These are phyloP conservation scores for Terebella lapidaria DNA, from an alignment of 2,888 invertebrate genomes.

Conservation along the genomic window DNA sequence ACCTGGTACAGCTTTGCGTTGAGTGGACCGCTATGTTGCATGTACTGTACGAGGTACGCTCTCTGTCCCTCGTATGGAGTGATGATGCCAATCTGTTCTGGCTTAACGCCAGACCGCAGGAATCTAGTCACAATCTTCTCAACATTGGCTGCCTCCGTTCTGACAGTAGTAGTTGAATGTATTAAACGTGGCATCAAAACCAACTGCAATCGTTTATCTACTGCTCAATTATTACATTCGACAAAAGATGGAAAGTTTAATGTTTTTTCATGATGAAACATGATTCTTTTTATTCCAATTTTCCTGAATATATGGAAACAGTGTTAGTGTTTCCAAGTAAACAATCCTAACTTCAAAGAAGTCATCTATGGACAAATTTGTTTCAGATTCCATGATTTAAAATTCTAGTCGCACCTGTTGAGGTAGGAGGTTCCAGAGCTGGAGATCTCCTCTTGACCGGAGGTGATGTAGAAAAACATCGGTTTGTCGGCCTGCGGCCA, in stretches of 20 bases:
- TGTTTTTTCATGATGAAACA: too few relatives aligned
- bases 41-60: constrained; percentile 92
- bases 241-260: neutral
- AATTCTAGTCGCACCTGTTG: constrained; percentile 59
- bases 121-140: constrained; percentile 96
- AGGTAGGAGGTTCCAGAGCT: constrained; percentile 97
- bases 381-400: too few relatives aligned
- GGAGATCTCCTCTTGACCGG: constrained; percentile 96
- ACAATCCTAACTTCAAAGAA: too few relatives aligned
- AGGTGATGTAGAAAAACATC: constrained; percentile 96
- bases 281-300: too few relatives aligned
- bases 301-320: too few relatives aligned
- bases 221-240: neutral
- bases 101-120: constrained; percentile 87
- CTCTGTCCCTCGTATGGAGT: constrained; percentile 99
- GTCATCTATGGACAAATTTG: too few relatives aligned
- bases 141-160: constrained; percentile 97
- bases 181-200: too few relatives aligned
- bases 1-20: constrained; percentile 85
- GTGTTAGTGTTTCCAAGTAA: too few relatives aligned
- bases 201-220: too few relatives aligned
- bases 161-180: too few relatives aligned
- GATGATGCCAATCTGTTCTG: constrained; percentile 93
- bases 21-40: constrained; percentile 96
- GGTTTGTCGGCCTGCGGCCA: constrained; percentile 93